Evolutionary conservation across 2,888 invertebrate species (phyloP), one percentile per base, ranked within the genome.

Genomic region (Netelia inedita): DNA sequence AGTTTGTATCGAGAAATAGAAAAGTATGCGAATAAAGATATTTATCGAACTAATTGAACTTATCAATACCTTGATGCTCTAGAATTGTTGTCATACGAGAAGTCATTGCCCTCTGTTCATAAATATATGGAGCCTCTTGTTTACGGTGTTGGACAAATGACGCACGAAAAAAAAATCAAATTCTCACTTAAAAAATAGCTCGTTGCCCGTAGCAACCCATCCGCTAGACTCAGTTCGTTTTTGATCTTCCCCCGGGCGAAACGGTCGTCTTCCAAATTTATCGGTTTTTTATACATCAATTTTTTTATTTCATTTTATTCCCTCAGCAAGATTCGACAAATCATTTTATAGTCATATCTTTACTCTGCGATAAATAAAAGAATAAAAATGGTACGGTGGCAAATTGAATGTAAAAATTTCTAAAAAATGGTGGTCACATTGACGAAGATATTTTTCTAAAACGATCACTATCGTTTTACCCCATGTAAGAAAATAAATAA

Each of bases 221-320:
- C 41, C 9, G 81, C 74, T 73, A 83, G 74, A 63, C 28, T 71
- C 83, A 85, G 83, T 80, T 80, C 41, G 66, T 61, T 82, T 79
- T 85, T 75, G 85, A 79, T 82, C 79, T 82, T 85, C 78, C 53
- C 50, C 65, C 68, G 59, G 81, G 83, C 79, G 83, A 85, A 79
- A 87, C 81, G 80, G 55, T 81, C 83, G 88, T 80, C 61, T 75
- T 83, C 84, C 63, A 90, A 90, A 90, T 89, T 88, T 16, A 16
- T 74, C 66, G 89, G 88, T 82, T 86, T 85, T 85, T 79, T n/a
- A 5, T 57, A 50, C 16, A 63, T 35, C 43, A 84, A 76, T 80
- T 75, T 75, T 65, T 83, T 63, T 81, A 87, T 21, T 8, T 21
- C 59, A 14, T 61, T 69, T 46, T 46, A 55, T 61, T 66, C 66